Evolutionary conservation across 2,888 invertebrate species (phyloP).

Genomic region (Pinctada fucata): DNA sequence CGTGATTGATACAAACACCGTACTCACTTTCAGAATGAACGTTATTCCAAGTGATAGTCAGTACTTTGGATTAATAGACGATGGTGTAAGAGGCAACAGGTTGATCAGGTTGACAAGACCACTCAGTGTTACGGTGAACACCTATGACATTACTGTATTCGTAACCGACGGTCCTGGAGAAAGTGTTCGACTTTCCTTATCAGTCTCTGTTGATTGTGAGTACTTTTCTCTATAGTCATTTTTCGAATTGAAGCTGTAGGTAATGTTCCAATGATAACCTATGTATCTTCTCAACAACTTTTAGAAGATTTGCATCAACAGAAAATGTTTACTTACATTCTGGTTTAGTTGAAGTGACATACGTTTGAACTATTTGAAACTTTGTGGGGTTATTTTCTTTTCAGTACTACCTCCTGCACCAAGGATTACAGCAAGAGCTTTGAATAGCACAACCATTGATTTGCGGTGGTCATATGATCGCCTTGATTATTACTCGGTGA

Average conservation of each 20-base stretch:
- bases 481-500: constrained; percentile 24
- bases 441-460: constrained; percentile 25
- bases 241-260: too few relatives aligned
- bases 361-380: too few relatives aligned
- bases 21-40: neutral
- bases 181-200: neutral
- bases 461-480: constrained; percentile 28
- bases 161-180: constrained; percentile 2
- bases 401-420: constrained; percentile 30
- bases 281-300: too few relatives aligned
- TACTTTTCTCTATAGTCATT: neutral
- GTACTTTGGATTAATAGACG: neutral
- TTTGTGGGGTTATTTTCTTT: neutral
- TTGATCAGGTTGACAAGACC: neutral
- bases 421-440: constrained; percentile 1
- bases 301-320: too few relatives aligned
- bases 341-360: too few relatives aligned
- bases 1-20: constrained; percentile 13
- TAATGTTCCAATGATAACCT: too few relatives aligned
- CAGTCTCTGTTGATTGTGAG: constrained; percentile 14
- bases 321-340: too few relatives aligned
- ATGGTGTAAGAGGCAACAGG: neutral
- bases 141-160: neutral
- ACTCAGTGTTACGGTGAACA: neutral
- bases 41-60: too few relatives aligned